Conservation (phyloP, 2,888 invertebrate species). For the Fragum whitleyi region DNA sequence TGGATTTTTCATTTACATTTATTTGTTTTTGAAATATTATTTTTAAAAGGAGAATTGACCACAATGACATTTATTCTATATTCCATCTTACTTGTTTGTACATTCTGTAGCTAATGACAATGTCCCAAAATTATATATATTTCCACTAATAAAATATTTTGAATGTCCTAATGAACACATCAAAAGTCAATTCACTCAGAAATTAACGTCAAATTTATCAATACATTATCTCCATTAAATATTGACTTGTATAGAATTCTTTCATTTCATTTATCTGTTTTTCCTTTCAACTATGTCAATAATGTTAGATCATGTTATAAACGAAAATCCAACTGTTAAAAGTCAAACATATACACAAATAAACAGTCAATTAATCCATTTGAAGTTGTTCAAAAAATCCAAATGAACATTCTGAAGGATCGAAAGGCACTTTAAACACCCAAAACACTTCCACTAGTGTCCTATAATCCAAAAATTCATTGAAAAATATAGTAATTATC, state of each 20-base stretch:
- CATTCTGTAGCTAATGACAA: slow-evolving; percentile 2
- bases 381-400: background rate
- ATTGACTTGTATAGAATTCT: slow-evolving; percentile 6
- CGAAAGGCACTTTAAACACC: background rate
- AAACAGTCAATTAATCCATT: slow-evolving; percentile 6
- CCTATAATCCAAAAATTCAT: background rate
- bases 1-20: no score
- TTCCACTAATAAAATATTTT: slow-evolving; percentile 6
- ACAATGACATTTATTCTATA: background rate
- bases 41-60: no score
- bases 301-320: slow-evolving; percentile 9
- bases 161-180: slow-evolving; percentile 8
- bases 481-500: slow-evolving; percentile 6
- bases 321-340: background rate
- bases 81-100: slow-evolving; percentile 19
- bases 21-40: no score
- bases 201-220: slow-evolving; percentile 15
- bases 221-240: slow-evolving; percentile 22
- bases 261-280: slow-evolving; percentile 15
- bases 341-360: background rate
- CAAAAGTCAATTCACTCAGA: slow-evolving; percentile 2
- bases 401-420: background rate
- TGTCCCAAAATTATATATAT: background rate
- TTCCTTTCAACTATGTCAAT: slow-evolving; percentile 22
- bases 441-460: slow-evolving; percentile 11